Evolutionary conservation across 2,113 vertebrate species (phyloP).

Genomic region (Plecotus auritus): DNA sequence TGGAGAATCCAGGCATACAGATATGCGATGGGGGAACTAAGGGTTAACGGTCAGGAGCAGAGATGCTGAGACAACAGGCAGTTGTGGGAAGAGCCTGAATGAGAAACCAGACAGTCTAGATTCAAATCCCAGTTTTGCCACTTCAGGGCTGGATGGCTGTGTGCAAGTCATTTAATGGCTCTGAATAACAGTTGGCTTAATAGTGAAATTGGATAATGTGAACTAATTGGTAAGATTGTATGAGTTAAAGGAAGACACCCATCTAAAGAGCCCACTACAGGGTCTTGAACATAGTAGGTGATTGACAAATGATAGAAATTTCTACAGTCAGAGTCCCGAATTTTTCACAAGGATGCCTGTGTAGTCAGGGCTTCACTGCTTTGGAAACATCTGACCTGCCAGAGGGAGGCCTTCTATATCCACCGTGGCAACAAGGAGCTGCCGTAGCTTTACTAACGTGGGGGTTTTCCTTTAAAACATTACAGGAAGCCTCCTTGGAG

Average conservation of each 20-base stretch:
- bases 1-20: not conserved
- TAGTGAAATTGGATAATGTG: not conserved
- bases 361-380: not conserved
- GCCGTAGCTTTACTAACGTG: not conserved
- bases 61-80: no score
- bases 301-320: not conserved
- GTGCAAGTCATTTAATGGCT: not conserved
- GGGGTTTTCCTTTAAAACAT: conserved; percentile 46
- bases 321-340: not conserved
- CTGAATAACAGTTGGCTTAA: not conserved
- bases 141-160: not conserved
- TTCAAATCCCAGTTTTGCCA: not conserved
- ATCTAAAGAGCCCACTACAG: not conserved
- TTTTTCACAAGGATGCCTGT: not conserved
- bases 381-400: not conserved
- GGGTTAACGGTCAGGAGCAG: not conserved
- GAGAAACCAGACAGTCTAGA: not conserved
- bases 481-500: conserved; percentile 51
- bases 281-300: not conserved
- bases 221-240: not conserved
- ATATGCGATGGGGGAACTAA: not conserved
- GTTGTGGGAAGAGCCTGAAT: not conserved
- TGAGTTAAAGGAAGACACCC: not conserved
- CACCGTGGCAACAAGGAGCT: not conserved
- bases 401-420: conserved; percentile 38